Conservation (phyloP, 2,797 vertebrate species). For the Scyliorhinus canicula region DNA sequence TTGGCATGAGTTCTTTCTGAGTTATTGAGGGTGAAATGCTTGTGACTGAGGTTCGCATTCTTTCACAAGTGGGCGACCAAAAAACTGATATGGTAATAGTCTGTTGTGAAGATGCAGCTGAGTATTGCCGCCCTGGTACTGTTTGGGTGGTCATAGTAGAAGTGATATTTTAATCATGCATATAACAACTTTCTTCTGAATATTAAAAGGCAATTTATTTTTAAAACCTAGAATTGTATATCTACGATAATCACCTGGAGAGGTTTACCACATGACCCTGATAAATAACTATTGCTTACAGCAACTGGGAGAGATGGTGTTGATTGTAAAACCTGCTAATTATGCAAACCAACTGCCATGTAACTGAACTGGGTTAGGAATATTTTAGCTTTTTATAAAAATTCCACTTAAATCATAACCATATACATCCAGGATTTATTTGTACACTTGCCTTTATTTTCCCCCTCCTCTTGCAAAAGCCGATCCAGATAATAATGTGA, state of each 20-base stretch:
- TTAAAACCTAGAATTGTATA: neutral
- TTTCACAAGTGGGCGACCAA: neutral
- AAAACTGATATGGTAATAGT: neutral
- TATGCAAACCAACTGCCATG: too few relatives aligned
- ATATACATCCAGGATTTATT: too few relatives aligned
- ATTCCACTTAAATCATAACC: too few relatives aligned
- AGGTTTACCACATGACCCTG: neutral
- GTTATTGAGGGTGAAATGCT: neutral
- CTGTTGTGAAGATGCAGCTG: neutral
- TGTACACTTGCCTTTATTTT: too few relatives aligned
- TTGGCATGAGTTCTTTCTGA: neutral
- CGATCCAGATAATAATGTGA: too few relatives aligned
- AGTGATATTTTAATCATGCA: neutral
- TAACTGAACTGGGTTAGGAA: too few relatives aligned
- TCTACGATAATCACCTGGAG: too few relatives aligned
- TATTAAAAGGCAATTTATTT: neutral
- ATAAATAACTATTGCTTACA: neutral
- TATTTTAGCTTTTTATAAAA: too few relatives aligned
- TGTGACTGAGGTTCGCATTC: neutral
- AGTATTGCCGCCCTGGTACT: neutral
- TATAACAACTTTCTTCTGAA: neutral
- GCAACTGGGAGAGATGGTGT: too few relatives aligned
- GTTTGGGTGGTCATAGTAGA: neutral
- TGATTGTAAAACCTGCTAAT: too few relatives aligned
- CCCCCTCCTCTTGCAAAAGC: too few relatives aligned